A percentile compares a stretch with the other conserved stretches of the same genome.
These are phyloP conservation scores for Heliocidaris erythrogramma DNA, from an alignment of 35 echinoderm and acorn worm species.

Conservation along the genomic window DNA sequence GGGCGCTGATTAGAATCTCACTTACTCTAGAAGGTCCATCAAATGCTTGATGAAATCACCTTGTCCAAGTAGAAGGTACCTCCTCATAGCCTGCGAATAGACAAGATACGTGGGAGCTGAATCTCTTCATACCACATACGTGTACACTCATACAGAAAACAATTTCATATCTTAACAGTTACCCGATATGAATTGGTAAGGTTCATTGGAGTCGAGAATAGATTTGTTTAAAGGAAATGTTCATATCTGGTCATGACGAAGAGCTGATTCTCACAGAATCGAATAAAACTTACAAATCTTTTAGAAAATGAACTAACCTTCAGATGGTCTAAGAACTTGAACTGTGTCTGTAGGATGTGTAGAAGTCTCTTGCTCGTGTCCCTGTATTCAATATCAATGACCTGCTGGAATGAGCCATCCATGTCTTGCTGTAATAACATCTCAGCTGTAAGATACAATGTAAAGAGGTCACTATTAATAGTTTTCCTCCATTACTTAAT, in stretches of 20 bases:
- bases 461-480: too few species aligned
- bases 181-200: too few species aligned
- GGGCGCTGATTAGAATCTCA: background rate
- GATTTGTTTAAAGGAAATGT: too few species aligned
- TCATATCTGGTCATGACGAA: too few species aligned
- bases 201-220: too few species aligned
- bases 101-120: background rate
- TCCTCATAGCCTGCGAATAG: conserved; percentile 81
- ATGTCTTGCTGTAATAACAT: conserved; percentile 84
- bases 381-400: conserved; percentile 85
- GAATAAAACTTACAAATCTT: conserved; percentile 57
- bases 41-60: conserved; percentile 99
- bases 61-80: conserved; percentile 91
- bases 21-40: conserved; percentile 93
- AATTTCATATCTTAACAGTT: too few species aligned
- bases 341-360: conserved; percentile 74
- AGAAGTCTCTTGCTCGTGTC: conserved; percentile 91
- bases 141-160: too few species aligned
- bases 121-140: too few species aligned
- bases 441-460: conserved; percentile 55
- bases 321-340: conserved; percentile 88
- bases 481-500: too few species aligned
- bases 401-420: conserved; percentile 81
- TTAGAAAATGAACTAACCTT: conserved; percentile 77
- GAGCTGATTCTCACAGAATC: too few species aligned